Base-by-base conservation (phyloP, 2,797 vertebrate genomes). In the Crocidura indochinensis region DNA sequence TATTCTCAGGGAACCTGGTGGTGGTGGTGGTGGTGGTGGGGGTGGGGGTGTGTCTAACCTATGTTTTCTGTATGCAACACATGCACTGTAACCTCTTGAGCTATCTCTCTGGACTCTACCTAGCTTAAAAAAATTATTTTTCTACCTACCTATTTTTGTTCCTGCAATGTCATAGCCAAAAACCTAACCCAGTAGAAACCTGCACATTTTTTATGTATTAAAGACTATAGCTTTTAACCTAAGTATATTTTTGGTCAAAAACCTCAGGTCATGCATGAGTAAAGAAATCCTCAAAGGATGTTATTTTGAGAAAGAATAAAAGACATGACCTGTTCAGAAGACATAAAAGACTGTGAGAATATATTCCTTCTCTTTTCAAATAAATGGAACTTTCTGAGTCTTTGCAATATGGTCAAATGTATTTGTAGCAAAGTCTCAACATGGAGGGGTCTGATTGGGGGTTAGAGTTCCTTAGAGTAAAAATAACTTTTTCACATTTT, bases 231-330 rank as follows among this genome's bases (percentile, higher is more conserved):
- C 82, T 51, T 89, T 78, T 60, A 84, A 92, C 53, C 67, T 65
- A 56, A 53, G 51, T 53, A 53, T 53, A 53, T 53, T 53, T 84
- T 11, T 86, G 82, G 31, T 78, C 67, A 91, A 74, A 81, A 87
- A 84, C 76, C 80, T 38, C 47, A 72, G 84, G 64, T 84, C 71
- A 72, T 68, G 62, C 83, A 76, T 85, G 38, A 38, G 38, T 38
- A 38, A 38, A 38, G 38, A 38, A 38, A 38, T 2, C 38, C 38
- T 38, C 5, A 92, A 94, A 87, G 88, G 74, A 78, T 92, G 85
- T 84, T 82, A 68, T 84, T 84, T 88, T 46, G 47, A 2, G 62
- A 92, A 38, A 72, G 77, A 93, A 91, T 71, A 69, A 96, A 95
- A 92, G 51, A 22, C 27, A 85, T 71, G 26, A 62, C 51, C 29